phyloP scores from a whole-genome alignment of 2,113 vertebrate genomes.

The Pipra filicauda region DNA sequence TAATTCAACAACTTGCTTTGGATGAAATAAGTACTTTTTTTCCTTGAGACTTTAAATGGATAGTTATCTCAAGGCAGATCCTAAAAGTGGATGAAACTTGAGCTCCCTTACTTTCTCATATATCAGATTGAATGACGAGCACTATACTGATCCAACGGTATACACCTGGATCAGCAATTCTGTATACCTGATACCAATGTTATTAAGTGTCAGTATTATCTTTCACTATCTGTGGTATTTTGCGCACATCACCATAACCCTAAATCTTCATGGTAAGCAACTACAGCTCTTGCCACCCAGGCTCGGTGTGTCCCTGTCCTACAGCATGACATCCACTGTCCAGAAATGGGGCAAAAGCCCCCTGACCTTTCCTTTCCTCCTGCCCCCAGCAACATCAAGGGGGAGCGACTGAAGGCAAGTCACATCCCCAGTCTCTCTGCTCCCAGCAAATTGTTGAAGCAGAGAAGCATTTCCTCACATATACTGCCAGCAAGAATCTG shows the following conservation, averaged over 20 bases:
- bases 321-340: not conserved
- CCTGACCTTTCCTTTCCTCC: accelerated
- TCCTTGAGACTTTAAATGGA: not conserved
- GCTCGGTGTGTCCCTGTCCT: not conserved
- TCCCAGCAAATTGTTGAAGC: not conserved
- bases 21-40: not conserved
- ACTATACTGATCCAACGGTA: not conserved
- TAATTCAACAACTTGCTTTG: not conserved
- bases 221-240: not conserved
- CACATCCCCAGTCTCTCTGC: not conserved
- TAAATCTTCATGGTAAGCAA: not conserved
- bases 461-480: not conserved
- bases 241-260: not conserved
- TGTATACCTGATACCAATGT: not conserved
- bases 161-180: not conserved
- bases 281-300: not conserved
- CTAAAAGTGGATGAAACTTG: not conserved
- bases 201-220: not conserved
- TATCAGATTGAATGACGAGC: not conserved
- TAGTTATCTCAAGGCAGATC: not conserved
- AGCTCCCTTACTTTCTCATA: not conserved
- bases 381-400: accelerated
- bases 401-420: not conserved
- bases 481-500: not conserved
- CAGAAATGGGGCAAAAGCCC: not conserved